Conservation (phyloP, 2,113 vertebrate species). For the Odobenus rosmarus region DNA sequence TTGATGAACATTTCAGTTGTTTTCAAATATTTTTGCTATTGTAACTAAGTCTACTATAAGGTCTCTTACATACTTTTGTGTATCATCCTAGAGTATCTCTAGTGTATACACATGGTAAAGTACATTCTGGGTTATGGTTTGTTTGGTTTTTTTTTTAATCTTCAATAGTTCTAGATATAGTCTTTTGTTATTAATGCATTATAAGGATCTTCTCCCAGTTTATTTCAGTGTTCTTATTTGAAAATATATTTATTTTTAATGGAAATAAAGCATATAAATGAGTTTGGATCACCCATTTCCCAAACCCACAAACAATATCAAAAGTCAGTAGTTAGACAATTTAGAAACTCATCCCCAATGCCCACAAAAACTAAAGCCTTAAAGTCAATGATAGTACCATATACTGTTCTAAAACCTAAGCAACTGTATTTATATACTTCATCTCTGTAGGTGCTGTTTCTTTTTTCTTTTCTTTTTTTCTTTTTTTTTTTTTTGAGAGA, state of each 20-base stretch:
- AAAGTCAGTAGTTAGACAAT: background rate
- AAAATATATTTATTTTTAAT: background rate
- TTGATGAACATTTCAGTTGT: background rate
- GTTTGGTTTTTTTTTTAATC: background rate
- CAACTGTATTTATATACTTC: background rate
- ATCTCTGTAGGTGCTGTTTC: background rate
- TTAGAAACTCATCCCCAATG: background rate
- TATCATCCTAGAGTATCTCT: background rate
- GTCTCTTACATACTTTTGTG: background rate
- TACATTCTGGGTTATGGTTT: background rate
- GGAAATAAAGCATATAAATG: background rate
- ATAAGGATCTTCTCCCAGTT: background rate
- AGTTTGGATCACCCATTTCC: background rate
- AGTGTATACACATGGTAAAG: background rate
- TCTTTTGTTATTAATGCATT: background rate
- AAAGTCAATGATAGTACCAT: background rate
- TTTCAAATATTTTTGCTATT: conserved; percentile 1
- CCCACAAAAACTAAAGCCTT: conserved; percentile 5
- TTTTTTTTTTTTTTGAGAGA: background rate
- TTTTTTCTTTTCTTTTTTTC: background rate
- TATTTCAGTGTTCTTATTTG: background rate
- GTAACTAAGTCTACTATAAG: background rate
- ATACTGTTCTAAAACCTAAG: background rate
- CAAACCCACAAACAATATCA: conserved; percentile 9
- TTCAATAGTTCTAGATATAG: background rate